phyloP scores from a whole-genome alignment of 2,888 invertebrate genomes.

The Eupithecia tripunctaria region DNA sequence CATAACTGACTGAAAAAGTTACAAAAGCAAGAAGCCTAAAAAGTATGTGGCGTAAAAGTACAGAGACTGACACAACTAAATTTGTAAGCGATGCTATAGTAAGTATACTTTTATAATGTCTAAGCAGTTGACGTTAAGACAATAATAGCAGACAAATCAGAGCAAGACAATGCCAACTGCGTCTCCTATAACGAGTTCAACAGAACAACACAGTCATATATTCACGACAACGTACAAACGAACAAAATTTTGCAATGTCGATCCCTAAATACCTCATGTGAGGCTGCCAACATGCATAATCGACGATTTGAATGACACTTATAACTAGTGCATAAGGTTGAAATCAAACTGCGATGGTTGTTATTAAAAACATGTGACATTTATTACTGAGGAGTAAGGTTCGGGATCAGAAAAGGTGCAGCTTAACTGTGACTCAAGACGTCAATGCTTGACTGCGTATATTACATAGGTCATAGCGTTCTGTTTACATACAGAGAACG shows the following conservation, averaged over 20 bases:
- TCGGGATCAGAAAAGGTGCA: neutral
- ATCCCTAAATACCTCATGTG: constrained; percentile 38
- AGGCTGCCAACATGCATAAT: constrained; percentile 37
- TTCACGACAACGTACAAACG: constrained; percentile 24
- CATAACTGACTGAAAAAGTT: too few relatives aligned
- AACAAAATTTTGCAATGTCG: constrained; percentile 38
- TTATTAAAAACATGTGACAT: neutral
- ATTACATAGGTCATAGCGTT: neutral
- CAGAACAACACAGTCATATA: constrained; percentile 21
- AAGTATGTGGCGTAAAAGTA: neutral
- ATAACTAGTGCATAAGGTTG: constrained; percentile 24
- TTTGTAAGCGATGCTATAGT: neutral
- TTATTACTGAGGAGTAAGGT: neutral
- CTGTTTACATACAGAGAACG: constrained; percentile 12
- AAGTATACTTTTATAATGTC: neutral
- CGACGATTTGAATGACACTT: constrained; percentile 10
- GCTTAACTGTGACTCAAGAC: constrained; percentile 13
- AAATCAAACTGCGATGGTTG: constrained; percentile 15
- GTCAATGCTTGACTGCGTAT: neutral
- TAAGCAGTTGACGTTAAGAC: constrained; percentile 21
- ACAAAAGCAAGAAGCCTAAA: too few relatives aligned
- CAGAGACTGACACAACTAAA: neutral
- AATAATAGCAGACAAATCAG: constrained; percentile 8
- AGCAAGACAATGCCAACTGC: constrained; percentile 14
- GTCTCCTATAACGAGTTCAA: neutral